Percentiles rank a stretch among this genome's conserved stretches.
phyloP scores from a whole-genome alignment of 2,888 invertebrate genomes.

The Cordilura impudica region DNA sequence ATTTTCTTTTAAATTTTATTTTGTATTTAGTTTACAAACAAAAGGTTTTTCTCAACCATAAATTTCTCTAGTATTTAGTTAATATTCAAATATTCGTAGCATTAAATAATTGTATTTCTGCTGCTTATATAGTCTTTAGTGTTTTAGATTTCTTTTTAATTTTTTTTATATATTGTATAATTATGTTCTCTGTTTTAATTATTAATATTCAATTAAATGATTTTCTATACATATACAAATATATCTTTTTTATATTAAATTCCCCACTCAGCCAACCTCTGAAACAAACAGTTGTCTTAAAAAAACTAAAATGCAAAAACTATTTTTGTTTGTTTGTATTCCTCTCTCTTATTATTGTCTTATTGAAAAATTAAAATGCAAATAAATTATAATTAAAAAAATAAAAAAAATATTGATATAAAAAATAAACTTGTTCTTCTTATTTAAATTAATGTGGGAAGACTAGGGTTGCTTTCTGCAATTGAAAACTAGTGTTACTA shows the following conservation, averaged over 20 bases:
- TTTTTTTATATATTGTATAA: constrained; percentile 28
- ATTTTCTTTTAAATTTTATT: neutral
- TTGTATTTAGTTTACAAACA: neutral
- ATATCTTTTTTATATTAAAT: constrained; percentile 20
- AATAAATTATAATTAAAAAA: constrained; percentile 52
- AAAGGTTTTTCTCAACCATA: neutral
- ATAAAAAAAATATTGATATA: constrained; percentile 43
- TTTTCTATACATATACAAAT: neutral
- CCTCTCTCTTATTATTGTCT: constrained; percentile 45
- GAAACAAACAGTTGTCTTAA: constrained; percentile 2
- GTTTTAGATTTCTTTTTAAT: neutral
- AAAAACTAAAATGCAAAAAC: constrained; percentile 12
- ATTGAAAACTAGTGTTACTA: too few relatives aligned
- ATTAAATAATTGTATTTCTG: neutral
- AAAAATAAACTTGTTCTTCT: neutral
- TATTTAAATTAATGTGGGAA: neutral
- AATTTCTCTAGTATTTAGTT: neutral
- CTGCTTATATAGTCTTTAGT: neutral
- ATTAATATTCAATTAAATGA: constrained; percentile 29
- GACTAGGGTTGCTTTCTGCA: too few relatives aligned
- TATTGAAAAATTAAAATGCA: constrained; percentile 43
- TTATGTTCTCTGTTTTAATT: constrained; percentile 40
- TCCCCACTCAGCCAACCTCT: neutral
- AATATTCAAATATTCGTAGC: neutral
- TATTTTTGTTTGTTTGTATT: constrained; percentile 40